Percentiles rank a stretch among this genome's conserved stretches.
phyloP scores from a whole-genome alignment of 2,113 vertebrate species.

The Nothoprocta pentlandii region DNA sequence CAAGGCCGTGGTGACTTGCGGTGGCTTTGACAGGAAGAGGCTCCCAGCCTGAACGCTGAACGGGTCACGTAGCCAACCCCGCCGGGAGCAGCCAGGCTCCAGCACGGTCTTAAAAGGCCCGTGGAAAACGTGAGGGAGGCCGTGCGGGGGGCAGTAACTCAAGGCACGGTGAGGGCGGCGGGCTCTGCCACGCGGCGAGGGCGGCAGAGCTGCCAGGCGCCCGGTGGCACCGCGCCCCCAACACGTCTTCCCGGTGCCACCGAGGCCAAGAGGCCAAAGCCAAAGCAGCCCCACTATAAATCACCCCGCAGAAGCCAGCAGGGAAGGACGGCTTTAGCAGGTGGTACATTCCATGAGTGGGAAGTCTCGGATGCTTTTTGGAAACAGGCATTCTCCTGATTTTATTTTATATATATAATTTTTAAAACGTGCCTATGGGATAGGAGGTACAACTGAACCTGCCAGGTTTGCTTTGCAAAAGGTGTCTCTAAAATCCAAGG shows the following conservation, averaged over 20 bases:
- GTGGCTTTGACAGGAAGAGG: background rate
- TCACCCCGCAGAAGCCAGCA: background rate
- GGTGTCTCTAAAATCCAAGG: background rate
- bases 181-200: background rate
- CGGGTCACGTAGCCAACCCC: background rate
- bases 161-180: rapidly evolving
- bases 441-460: background rate
- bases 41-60: constrained; percentile 31
- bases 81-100: background rate
- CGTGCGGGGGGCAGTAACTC: constrained; percentile 28
- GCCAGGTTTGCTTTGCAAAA: background rate
- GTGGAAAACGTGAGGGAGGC: background rate
- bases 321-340: background rate
- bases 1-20: background rate
- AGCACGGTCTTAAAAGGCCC: background rate
- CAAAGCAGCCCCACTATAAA: background rate
- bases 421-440: background rate
- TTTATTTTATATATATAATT: background rate
- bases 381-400: rapidly evolving
- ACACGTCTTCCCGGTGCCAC: background rate
- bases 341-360: background rate
- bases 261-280: background rate
- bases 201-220: background rate
- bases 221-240: rapidly evolving
- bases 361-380: background rate